These are phyloP conservation scores for Apis cerana DNA, from an alignment of 1,140 invertebrate species.

Conservation along the genomic window DNA sequence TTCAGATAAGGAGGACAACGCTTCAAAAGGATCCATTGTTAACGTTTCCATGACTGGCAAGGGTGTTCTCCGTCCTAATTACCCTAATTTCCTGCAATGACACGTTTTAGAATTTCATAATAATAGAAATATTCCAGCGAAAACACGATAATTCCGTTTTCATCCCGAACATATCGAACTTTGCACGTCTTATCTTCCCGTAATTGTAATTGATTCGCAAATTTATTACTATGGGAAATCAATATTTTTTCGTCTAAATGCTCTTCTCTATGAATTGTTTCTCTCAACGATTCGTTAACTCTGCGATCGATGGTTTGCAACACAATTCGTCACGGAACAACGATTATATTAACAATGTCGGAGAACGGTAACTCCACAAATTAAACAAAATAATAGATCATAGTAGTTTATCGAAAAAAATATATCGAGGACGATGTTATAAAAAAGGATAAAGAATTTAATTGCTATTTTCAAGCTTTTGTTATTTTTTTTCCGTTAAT, in stretches of 20 bases:
- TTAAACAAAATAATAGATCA: conserved; percentile 6
- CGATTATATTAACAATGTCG: not conserved
- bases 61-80: not conserved
- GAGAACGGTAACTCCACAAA: not conserved
- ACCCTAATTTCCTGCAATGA: not conserved
- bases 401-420: conserved; percentile 27
- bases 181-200: too few species aligned
- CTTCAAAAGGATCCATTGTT: conserved; percentile 20
- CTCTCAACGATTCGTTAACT: conserved; percentile 27
- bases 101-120: not conserved
- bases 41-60: not conserved
- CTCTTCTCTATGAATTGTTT: not conserved
- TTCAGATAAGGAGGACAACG: conserved; percentile 34
- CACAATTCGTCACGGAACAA: not conserved
- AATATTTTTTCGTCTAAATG: too few species aligned
- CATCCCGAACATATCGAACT: too few species aligned
- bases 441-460: not conserved
- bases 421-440: not conserved
- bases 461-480: conserved; percentile 4
- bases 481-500: not conserved
- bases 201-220: too few species aligned
- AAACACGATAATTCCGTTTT: not conserved
- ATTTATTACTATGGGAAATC: too few species aligned
- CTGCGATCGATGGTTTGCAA: not conserved
- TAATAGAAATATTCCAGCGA: not conserved